These are phyloP conservation scores for Papilio helenus DNA, from an alignment of 1,140 invertebrate species.

Conservation along the genomic window DNA sequence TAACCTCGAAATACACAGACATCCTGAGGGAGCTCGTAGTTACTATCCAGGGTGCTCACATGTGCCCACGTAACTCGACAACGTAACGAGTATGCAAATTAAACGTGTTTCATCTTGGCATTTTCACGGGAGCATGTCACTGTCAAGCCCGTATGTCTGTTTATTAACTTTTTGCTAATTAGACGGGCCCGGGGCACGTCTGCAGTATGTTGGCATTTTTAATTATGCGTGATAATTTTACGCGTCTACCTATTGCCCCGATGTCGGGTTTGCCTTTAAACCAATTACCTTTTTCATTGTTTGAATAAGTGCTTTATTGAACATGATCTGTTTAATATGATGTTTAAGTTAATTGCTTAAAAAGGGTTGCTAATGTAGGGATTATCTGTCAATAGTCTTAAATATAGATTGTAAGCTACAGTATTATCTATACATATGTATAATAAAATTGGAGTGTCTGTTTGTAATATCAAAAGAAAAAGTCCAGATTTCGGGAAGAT, in stretches of 20 bases:
- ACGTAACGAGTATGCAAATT: constrained; percentile 74
- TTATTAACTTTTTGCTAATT: constrained; percentile 83
- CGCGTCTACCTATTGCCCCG: constrained; percentile 47
- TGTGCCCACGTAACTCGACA: constrained; percentile 46
- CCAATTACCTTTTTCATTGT: constrained; percentile 39
- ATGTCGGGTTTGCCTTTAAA: not conserved
- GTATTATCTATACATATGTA: no score
- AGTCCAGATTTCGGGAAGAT: no score
- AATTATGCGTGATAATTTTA: constrained; percentile 72
- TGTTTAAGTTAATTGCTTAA: not conserved
- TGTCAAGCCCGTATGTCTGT: constrained; percentile 74
- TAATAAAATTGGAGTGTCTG: no score
- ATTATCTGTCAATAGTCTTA: no score
- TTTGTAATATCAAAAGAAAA: no score
- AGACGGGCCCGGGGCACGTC: constrained; percentile 68
- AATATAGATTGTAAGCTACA: no score
- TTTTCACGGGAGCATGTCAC: constrained; percentile 76
- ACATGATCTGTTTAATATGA: constrained; percentile 43
- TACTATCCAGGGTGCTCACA: constrained; percentile 35
- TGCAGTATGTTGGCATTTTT: constrained; percentile 77
- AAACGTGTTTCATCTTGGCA: constrained; percentile 81
- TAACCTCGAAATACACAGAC: constrained; percentile 33
- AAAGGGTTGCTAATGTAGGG: no score
- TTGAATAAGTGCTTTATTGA: constrained; percentile 56
- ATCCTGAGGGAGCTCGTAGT: constrained; percentile 41